Evolutionary conservation across 1,140 invertebrate species (phyloP), one percentile per base, ranked within the genome.

Genomic region (Dinothrombium tinctorium): DNA sequence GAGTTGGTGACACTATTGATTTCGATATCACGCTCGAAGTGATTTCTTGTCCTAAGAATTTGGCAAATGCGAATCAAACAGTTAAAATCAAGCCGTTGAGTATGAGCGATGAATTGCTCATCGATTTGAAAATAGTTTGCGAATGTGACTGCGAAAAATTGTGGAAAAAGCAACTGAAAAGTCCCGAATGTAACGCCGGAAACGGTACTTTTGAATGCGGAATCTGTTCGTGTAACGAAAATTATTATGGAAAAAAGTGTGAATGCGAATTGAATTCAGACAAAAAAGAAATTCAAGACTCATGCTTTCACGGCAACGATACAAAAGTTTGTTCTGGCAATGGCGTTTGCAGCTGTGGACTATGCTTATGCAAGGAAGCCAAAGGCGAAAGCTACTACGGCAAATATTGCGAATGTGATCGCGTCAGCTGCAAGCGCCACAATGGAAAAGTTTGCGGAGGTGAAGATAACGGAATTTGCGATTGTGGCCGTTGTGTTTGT

Each of bases 61-160:
- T 63, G 37, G 64, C 63, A 8, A 72, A 84, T 47, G 83, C 79
- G 73, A 71, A 68, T 19, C 74, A 81, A 55, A 67, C 59, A 9
- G 78, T 92, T 51, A 62, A 73, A 39, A 90, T 95, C 46, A 84
- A 84, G 60, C 86, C 86, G 1, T 79, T 89, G 19, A 86, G 83
- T 46, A 71, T 92, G 32, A 76, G 79, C 44, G 89, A 94, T 57
- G 73, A 69, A 51, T 61, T 94, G 5, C 66, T 67, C 5, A 69
- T 94, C 2, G 73, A 86, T 49, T 54, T 94, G 41, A 73, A 86
- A 52, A 77, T 90, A 68, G 58, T 83, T 1, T 94, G 86, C 53
- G 73, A 82, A 47, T 95, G 86, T 52, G 71, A 73, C 20, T 94
- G 86, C 58, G 80, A 84, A 54, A 63, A 66, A 42, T 56, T 43